Evolutionary conservation across 2,888 invertebrate species (phyloP).

Genomic region (Eupelmus urozonus): DNA sequence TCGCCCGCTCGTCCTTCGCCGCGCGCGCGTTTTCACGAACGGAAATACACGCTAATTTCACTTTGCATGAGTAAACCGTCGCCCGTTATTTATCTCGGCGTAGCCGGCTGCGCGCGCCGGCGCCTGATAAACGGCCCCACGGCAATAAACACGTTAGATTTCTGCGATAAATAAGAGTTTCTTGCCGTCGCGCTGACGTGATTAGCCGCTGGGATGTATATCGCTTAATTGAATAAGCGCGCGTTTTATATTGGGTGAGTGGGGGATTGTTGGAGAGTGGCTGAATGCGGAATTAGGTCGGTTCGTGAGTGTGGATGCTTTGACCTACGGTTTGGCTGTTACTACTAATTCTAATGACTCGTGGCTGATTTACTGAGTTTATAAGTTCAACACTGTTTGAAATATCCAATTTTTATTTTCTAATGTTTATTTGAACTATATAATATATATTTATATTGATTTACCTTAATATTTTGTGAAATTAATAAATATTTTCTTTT

Average conservation of each 20-base stretch:
- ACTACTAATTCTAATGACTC: too few species aligned
- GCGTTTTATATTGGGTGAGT: too few species aligned
- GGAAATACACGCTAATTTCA: constrained; percentile 51
- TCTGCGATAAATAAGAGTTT: constrained; percentile 42
- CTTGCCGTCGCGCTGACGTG: constrained; percentile 7
- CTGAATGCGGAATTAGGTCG: too few species aligned
- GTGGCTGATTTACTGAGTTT: too few species aligned
- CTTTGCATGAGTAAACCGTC: constrained; percentile 33
- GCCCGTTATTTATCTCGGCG: constrained; percentile 40
- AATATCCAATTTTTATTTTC: neutral
- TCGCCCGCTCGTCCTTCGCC: constrained; percentile 29
- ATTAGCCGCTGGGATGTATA: neutral
- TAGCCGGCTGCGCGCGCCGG: neutral
- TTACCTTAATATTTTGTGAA: neutral
- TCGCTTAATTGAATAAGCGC: constrained; percentile 24
- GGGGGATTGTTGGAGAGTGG: too few species aligned
- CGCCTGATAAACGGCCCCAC: constrained; percentile 30
- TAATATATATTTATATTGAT: neutral
- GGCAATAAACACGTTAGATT: constrained; percentile 26
- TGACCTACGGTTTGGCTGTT: too few species aligned
- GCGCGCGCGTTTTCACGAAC: constrained; percentile 37
- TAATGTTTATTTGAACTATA: neutral
- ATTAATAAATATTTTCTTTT: constrained; percentile 28
- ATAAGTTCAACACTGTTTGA: too few species aligned
- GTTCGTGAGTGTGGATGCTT: neutral